phyloP scores from a whole-genome alignment of 2,888 invertebrate species.

The Eupsilia transversa region DNA sequence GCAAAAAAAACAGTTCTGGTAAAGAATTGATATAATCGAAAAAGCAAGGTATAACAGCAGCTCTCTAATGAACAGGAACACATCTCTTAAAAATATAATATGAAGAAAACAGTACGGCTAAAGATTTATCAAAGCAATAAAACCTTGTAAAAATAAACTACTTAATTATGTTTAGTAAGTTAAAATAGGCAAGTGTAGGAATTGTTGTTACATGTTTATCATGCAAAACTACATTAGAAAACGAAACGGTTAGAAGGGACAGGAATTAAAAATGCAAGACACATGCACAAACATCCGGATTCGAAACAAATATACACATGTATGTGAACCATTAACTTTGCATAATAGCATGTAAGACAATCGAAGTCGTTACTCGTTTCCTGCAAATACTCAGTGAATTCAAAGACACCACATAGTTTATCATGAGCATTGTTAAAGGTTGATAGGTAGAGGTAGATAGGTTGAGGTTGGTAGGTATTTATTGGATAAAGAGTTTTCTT shows the following conservation, averaged over 20 bases:
- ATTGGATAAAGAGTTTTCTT: not conserved
- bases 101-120: not conserved
- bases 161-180: not conserved
- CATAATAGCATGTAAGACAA: constrained; percentile 28
- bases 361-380: constrained; percentile 11
- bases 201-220: constrained; percentile 1
- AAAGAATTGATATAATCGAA: not conserved
- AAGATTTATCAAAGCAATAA: not conserved
- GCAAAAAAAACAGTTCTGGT: not conserved
- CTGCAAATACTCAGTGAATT: constrained; percentile 8
- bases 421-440: not conserved
- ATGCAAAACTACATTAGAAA: constrained; percentile 10
- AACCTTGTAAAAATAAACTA: not conserved
- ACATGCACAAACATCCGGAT: constrained; percentile 55
- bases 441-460: no score
- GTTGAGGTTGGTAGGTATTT: not conserved
- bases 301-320: constrained; percentile 27
- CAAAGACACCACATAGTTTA: not conserved
- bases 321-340: constrained; percentile 34
- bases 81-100: not conserved
- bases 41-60: not conserved
- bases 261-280: constrained; percentile 43
- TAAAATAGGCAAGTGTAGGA: constrained; percentile 1
- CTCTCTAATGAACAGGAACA: not conserved
- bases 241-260: constrained; percentile 13